phyloP scores from a whole-genome alignment of 2,113 vertebrate genomes.

The Phrynosoma platyrhinos region DNA sequence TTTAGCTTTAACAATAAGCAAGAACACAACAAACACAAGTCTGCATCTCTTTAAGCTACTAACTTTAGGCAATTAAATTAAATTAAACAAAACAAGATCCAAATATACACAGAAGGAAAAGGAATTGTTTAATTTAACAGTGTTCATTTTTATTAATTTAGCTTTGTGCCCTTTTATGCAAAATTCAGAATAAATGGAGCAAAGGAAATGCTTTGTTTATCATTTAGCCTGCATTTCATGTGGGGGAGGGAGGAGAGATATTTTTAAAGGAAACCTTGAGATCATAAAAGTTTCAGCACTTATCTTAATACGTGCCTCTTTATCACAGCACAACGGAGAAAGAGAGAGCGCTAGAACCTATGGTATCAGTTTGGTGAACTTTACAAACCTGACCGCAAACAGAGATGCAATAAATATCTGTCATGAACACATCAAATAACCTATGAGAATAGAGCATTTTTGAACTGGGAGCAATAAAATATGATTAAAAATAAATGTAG shows the following conservation, averaged over 20 bases:
- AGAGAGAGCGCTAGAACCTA: not conserved
- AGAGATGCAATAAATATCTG: slow-evolving; percentile 47
- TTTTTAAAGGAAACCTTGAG: slow-evolving; percentile 36
- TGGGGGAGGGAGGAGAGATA: slow-evolving; percentile 52
- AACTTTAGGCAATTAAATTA: slow-evolving; percentile 87
- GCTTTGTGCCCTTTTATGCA: slow-evolving; percentile 78
- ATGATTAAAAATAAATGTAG: slow-evolving; percentile 71
- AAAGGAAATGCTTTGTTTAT: slow-evolving; percentile 52
- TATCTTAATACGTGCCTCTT: slow-evolving; percentile 61
- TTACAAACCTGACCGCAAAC: slow-evolving; percentile 35
- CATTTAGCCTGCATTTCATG: slow-evolving; percentile 51
- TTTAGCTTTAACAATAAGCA: slow-evolving; percentile 86
- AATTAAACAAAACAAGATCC: slow-evolving; percentile 77
- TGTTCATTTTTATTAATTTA: slow-evolving; percentile 82
- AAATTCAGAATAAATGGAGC: slow-evolving; percentile 66
- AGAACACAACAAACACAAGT: slow-evolving; percentile 75
- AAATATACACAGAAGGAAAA: slow-evolving; percentile 79
- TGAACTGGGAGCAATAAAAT: slow-evolving; percentile 52
- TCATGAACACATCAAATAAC: slow-evolving; percentile 52
- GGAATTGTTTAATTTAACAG: slow-evolving; percentile 85
- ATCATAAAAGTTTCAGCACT: slow-evolving; percentile 72
- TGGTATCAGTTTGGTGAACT: slow-evolving; percentile 61
- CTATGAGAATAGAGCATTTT: slow-evolving; percentile 46
- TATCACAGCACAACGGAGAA: not conserved
- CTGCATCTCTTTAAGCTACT: slow-evolving; percentile 83